Base-by-base conservation (phyloP, 2,888 invertebrate genomes). In the Aphrophora alni region DNA sequence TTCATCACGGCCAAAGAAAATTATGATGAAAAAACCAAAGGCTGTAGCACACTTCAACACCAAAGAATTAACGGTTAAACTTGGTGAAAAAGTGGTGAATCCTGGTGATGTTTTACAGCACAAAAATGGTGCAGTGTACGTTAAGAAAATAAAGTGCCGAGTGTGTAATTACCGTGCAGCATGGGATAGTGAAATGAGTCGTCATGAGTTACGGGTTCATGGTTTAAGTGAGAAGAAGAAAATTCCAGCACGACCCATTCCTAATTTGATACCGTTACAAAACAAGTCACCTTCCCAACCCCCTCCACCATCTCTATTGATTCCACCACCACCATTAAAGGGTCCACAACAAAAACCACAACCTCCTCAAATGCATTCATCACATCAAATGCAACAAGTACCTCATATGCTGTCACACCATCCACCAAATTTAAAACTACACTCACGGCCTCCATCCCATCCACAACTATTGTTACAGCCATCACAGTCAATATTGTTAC, bases 231-330 rank as follows among this genome's bases (percentile, higher is more conserved):
- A 73, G 24, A 80, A 82, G 27, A 81, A 80, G 10, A 14, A 21
- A 14, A 10, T 24, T 10, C 86, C 88, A 74, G 88, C 91, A 14
- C 89, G 94, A 77, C 95, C 95, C 0, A 91, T 94, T 84, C 95
- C 95, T 75, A 94, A 94, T 87, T 90, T 95, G 72, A 95, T 95
- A 87, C 95, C 95, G 5, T 91, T 95, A 77, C 86, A 86, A 73
- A 84, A 82, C 33, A 84, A 84, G 44, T 38, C 77, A 4, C 69
- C 76, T 76, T 8, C 44, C 33, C 4, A 74, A 80, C 74, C 72
- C 75, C 71, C 73, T 21, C 75, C 75, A 21, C 44, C 44, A 5
- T 17, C 75, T 1, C 75, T 75, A 26, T 77, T 44, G 10, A 75
- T 28, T 51, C 84, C 24, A 25, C 81, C 24, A 0, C 38, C 77